Percentiles rank a stretch among this genome's conserved stretches.
phyloP scores from a whole-genome alignment of 2,797 vertebrate species.

The Xenentodon cancila region DNA sequence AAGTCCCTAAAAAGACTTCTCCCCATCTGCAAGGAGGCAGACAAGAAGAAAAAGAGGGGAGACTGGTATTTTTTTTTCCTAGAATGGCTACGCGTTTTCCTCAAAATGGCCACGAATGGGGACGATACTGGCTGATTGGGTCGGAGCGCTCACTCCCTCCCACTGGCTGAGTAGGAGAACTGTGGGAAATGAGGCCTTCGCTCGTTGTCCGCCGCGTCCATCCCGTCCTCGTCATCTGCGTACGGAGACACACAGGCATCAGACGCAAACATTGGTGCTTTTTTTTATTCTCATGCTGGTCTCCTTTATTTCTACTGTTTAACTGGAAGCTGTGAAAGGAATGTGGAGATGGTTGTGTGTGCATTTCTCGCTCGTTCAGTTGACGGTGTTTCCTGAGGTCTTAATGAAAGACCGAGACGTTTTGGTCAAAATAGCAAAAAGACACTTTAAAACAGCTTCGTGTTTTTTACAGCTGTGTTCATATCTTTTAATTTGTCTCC shows the following conservation, averaged over 20 bases:
- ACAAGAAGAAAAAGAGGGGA: constrained; percentile 76
- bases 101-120: constrained; percentile 77
- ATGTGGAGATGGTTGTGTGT: no score
- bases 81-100: constrained; percentile 85
- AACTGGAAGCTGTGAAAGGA: no score
- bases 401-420: no score
- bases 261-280: not conserved
- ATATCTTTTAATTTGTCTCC: no score
- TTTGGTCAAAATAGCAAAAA: no score
- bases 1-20: constrained; percentile 79
- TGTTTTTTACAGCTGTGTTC: no score
- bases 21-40: constrained; percentile 70
- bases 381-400: no score
- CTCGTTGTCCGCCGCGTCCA: constrained; percentile 84
- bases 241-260: not conserved
- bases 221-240: constrained; percentile 83
- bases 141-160: constrained; percentile 72
- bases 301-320: not conserved
- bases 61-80: constrained; percentile 76
- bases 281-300: not conserved
- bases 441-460: no score
- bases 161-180: constrained; percentile 84
- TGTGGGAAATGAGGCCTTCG: constrained; percentile 86
- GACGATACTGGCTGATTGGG: constrained; percentile 38
- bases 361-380: no score